These are phyloP conservation scores for Gobiocypris rarus DNA, from an alignment of 2,113 vertebrate species.

Conservation along the genomic window DNA sequence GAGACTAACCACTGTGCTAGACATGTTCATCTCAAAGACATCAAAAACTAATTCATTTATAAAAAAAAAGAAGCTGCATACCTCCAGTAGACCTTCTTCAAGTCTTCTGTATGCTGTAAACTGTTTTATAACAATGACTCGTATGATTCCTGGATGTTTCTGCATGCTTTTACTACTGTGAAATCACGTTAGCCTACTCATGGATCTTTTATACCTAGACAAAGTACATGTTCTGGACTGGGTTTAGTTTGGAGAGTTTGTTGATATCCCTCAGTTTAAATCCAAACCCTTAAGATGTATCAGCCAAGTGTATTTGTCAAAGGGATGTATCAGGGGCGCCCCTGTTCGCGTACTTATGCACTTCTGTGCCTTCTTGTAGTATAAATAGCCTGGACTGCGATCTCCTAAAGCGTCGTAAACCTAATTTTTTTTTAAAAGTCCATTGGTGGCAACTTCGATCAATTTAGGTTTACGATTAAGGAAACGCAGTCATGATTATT, in stretches of 20 bases:
- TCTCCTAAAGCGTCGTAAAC: no score
- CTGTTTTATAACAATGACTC: background rate
- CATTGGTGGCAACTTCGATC: no score
- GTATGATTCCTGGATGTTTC: background rate
- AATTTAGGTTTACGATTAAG: no score
- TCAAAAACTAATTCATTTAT: background rate
- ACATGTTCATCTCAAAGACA: background rate
- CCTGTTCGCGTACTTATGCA: no score
- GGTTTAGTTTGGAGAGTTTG: no score
- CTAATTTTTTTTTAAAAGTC: no score
- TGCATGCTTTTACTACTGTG: background rate
- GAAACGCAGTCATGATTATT: no score
- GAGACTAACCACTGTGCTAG: background rate
- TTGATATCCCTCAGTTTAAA: no score
- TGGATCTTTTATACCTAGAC: background rate
- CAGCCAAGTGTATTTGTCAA: background rate
- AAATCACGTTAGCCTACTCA: background rate
- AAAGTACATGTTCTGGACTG: background rate
- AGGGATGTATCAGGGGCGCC: background rate
- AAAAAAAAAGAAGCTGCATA: background rate
- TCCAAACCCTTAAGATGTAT: background rate
- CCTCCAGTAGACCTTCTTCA: constrained; percentile 19
- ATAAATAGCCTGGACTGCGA: no score
- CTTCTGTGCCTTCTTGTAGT: no score
- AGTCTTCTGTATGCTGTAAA: constrained; percentile 15